Evolutionary conservation across 2,797 vertebrate genomes (phyloP).

Genomic region (Setipinna tenuifilis): DNA sequence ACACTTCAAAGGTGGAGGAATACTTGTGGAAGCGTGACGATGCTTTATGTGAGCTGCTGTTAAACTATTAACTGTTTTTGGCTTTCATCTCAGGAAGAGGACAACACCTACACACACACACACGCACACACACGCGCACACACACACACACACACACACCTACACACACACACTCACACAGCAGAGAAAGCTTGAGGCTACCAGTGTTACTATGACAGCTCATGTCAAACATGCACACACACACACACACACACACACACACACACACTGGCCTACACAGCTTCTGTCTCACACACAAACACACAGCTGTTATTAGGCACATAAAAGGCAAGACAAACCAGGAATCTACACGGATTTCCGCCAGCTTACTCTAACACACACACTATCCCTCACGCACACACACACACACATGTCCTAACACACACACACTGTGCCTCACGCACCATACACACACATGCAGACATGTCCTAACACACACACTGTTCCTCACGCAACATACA

Average conservation of each 20-base stretch:
- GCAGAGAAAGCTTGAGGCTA: too few relatives aligned
- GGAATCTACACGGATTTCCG: not conserved
- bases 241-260: slow-evolving; percentile 18
- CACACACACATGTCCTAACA: not conserved
- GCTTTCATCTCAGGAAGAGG: too few relatives aligned
- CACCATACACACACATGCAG: slow-evolving; percentile 24
- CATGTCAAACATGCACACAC: slow-evolving; percentile 27
- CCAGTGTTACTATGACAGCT: not conserved
- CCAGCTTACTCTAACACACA: not conserved
- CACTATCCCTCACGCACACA: slow-evolving; percentile 30
- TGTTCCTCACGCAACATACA: slow-evolving; percentile 30
- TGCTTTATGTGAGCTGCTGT: too few relatives aligned
- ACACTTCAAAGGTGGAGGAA: not conserved
- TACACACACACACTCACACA: slow-evolving; percentile 15
- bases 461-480: not conserved
- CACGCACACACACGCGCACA: too few relatives aligned
- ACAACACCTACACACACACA: too few relatives aligned
- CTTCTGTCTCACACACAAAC: not conserved
- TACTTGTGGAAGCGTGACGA: too few relatives aligned
- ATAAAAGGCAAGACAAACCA: not conserved
- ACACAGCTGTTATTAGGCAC: not conserved
- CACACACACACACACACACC: too few relatives aligned
- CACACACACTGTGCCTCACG: slow-evolving; percentile 9
- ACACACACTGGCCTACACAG: not conserved
- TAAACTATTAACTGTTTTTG: too few relatives aligned